Percentiles rank a stretch among this genome's conserved stretches.
These are phyloP conservation scores for Eucidaris tribuloides DNA, from an alignment of 35 echinoderm and acorn worm genomes.

Conservation along the genomic window DNA sequence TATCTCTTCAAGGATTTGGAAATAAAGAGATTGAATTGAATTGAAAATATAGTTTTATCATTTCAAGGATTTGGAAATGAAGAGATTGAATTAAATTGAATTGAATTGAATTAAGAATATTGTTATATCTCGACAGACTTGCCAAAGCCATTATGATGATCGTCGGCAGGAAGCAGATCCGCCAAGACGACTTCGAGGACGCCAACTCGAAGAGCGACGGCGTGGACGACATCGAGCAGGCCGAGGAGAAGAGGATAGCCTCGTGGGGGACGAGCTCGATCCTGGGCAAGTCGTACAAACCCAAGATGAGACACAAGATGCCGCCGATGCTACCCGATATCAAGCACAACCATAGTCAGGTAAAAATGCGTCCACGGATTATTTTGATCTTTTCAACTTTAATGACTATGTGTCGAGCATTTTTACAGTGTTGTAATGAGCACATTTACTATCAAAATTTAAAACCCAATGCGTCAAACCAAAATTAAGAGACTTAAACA, in stretches of 20 bases:
- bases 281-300: slow-evolving; percentile 98
- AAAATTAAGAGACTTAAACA: too few relatives aligned
- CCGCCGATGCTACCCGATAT: slow-evolving; percentile 88
- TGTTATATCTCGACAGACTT: slow-evolving; percentile 37
- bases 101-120: too few relatives aligned
- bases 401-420: background rate
- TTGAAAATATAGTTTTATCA: too few relatives aligned
- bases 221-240: slow-evolving; percentile 29
- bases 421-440: background rate
- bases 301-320: slow-evolving; percentile 96
- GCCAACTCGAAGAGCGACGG: slow-evolving; percentile 8
- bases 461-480: background rate
- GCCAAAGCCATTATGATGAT: slow-evolving; percentile 95
- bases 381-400: background rate
- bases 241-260: slow-evolving; percentile 37
- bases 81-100: too few relatives aligned
- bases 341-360: slow-evolving; percentile 93
- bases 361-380: background rate
- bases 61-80: too few relatives aligned
- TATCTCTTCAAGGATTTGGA: too few relatives aligned
- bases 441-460: background rate
- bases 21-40: too few relatives aligned
- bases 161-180: slow-evolving; percentile 50
- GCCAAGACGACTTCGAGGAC: slow-evolving; percentile 5
- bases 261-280: slow-evolving; percentile 70